Conservation (phyloP, 1,140 invertebrate genomes). For the Stratiolaelaps scimitus region DNA sequence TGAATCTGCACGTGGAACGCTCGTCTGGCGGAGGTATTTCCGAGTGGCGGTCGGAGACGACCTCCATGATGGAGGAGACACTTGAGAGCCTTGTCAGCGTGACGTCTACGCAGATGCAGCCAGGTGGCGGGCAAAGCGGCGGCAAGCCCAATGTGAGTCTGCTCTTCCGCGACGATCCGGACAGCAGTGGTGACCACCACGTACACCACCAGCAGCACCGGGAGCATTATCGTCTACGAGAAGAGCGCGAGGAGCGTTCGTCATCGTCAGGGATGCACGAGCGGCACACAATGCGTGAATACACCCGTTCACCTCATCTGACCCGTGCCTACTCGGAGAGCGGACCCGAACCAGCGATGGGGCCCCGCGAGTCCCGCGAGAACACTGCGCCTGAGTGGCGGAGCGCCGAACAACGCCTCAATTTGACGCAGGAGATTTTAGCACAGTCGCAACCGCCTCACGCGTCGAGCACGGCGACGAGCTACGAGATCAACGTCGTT, state of each 20-base stretch:
- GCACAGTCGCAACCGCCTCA: slow-evolving; percentile 35
- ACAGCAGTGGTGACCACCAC: background rate
- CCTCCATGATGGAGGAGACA: slow-evolving; percentile 25
- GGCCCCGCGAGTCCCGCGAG: too few relatives aligned
- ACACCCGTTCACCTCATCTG: slow-evolving; percentile 7
- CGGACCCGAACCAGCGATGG: background rate
- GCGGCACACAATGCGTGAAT: slow-evolving; percentile 5
- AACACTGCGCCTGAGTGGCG: slow-evolving; percentile 3
- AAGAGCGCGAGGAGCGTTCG: too few relatives aligned
- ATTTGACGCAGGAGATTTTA: slow-evolving; percentile 18
- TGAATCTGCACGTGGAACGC: slow-evolving; percentile 44
- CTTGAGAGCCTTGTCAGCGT: slow-evolving; percentile 19
- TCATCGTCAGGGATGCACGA: background rate
- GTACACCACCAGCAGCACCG: background rate
- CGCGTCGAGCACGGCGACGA: slow-evolving; percentile 44
- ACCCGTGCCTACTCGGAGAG: background rate
- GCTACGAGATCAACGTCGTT: slow-evolving; percentile 43
- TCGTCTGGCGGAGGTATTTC: background rate
- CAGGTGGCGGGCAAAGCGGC: too few relatives aligned
- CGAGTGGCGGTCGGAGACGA: slow-evolving; percentile 22
- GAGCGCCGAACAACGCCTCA: slow-evolving; percentile 27
- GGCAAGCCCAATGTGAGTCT: slow-evolving; percentile 1
- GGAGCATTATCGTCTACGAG: background rate
- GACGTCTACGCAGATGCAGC: slow-evolving; percentile 2
- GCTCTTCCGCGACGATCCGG: background rate